Evolutionary conservation across 1,140 invertebrate genomes (phyloP).

Genomic region (Saxidomus purpurata): DNA sequence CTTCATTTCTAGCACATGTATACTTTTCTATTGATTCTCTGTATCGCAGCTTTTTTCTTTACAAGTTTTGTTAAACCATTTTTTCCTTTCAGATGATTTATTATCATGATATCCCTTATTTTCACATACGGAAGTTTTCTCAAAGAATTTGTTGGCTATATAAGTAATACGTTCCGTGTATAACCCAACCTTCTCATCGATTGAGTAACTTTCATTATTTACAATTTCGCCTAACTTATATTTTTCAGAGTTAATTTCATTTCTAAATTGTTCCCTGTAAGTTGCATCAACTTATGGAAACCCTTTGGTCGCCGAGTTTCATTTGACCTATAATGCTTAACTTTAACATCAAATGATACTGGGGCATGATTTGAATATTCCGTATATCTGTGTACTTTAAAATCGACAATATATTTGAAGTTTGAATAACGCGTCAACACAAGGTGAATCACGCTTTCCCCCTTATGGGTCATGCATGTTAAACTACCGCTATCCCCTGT

Average conservation of each 20-base stretch:
- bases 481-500: background rate
- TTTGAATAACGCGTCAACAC: background rate
- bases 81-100: background rate
- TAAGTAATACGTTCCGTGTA: background rate
- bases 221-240: background rate
- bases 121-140: background rate
- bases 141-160: background rate
- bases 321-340: background rate
- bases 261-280: background rate
- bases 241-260: background rate
- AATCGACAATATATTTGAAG: background rate
- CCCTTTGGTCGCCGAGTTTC: background rate
- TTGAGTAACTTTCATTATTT: background rate
- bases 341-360: background rate
- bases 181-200: background rate
- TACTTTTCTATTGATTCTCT: background rate
- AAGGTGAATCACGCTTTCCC: background rate
- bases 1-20: background rate
- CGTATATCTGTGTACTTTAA: background rate
- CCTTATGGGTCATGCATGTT: background rate
- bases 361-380: conserved; percentile 2
- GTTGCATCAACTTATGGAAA: too few species aligned
- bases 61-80: background rate
- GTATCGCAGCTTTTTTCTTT: background rate
- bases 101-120: background rate